Percentiles rank a stretch among this genome's conserved stretches.
These are phyloP conservation scores for Holothuria glaberrima DNA, from an alignment of 35 echinoderm and acorn worm species.

Conservation along the genomic window DNA sequence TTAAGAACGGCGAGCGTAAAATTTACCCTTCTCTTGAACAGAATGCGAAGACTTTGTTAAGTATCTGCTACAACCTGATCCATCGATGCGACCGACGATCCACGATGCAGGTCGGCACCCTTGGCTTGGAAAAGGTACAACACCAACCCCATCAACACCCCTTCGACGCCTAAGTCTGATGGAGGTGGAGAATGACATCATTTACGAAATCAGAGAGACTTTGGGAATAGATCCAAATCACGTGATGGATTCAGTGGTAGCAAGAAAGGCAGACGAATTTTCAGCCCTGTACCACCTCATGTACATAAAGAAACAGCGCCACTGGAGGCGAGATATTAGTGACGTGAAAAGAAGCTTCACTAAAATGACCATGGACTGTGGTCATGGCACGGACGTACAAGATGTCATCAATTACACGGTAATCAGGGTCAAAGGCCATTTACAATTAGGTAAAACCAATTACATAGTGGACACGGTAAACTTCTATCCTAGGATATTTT, in stretches of 20 bases:
- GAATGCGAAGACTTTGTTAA: slow-evolving; percentile 85
- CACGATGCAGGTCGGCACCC: slow-evolving; percentile 63
- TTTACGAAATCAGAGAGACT: slow-evolving; percentile 71
- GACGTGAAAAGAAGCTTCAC: slow-evolving; percentile 44
- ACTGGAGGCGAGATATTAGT: slow-evolving; percentile 17
- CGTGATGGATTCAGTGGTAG: slow-evolving; percentile 75
- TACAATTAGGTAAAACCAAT: too few relatives aligned
- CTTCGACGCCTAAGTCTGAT: slow-evolving; percentile 64
- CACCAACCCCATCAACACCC: slow-evolving; percentile 17
- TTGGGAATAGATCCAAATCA: slow-evolving; percentile 73
- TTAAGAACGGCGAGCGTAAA: too few relatives aligned
- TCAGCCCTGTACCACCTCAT: slow-evolving; percentile 91
- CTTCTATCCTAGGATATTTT: too few relatives aligned
- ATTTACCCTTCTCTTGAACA: slow-evolving; percentile 25
- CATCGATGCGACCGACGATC: slow-evolving; percentile 66
- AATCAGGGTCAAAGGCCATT: background rate
- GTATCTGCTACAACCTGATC: slow-evolving; percentile 80
- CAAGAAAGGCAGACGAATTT: slow-evolving; percentile 75
- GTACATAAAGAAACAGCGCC: slow-evolving; percentile 52
- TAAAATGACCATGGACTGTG: slow-evolving; percentile 36
- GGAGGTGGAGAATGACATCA: slow-evolving; percentile 83
- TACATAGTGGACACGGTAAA: too few relatives aligned
- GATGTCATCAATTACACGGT: slow-evolving; percentile 49
- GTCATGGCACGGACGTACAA: background rate
- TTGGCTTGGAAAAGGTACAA: slow-evolving; percentile 62